These are phyloP conservation scores for Epistrophe grossulariae DNA, from an alignment of 2,888 invertebrate genomes.

Conservation along the genomic window DNA sequence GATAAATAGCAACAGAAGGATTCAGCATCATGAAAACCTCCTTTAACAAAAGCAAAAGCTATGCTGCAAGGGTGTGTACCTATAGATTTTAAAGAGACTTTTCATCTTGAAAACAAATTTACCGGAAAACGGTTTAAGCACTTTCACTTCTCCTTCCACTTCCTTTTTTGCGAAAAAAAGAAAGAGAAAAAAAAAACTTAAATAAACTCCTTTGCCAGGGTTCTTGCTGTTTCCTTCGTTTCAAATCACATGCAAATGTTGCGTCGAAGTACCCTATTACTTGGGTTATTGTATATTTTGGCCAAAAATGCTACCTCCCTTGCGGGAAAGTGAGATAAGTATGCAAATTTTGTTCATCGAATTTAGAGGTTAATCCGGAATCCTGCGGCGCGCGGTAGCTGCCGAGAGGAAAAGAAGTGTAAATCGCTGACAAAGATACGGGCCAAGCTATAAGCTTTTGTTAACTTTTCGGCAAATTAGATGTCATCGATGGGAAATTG, in stretches of 20 bases:
- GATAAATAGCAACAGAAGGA: constrained; percentile 69
- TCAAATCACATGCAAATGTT: constrained; percentile 68
- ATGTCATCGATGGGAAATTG: constrained; percentile 73
- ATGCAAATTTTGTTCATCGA: constrained; percentile 63
- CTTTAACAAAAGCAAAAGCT: not conserved
- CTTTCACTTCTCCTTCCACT: constrained; percentile 23
- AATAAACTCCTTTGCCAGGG: constrained; percentile 21
- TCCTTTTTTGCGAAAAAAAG: not conserved
- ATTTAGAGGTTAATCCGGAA: constrained; percentile 60
- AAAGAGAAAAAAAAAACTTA: constrained; percentile 7
- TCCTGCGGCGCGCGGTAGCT: not conserved
- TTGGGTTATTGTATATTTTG: constrained; percentile 58
- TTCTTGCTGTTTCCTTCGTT: constrained; percentile 6
- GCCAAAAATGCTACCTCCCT: constrained; percentile 18
- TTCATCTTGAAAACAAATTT: constrained; percentile 74
- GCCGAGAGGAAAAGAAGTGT: constrained; percentile 46
- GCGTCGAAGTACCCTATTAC: constrained; percentile 54
- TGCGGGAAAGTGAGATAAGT: constrained; percentile 51
- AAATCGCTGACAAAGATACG: constrained; percentile 58
- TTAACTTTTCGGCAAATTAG: constrained; percentile 74
- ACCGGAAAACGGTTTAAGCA: constrained; percentile 72
- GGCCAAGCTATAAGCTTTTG: constrained; percentile 61
- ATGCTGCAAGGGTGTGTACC: constrained; percentile 4
- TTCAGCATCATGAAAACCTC: constrained; percentile 56
- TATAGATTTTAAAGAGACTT: constrained; percentile 59